Percentiles rank a stretch among this genome's conserved stretches.
Evolutionary conservation across 1,140 invertebrate species (phyloP).

Genomic region (Drosophila varians): DNA sequence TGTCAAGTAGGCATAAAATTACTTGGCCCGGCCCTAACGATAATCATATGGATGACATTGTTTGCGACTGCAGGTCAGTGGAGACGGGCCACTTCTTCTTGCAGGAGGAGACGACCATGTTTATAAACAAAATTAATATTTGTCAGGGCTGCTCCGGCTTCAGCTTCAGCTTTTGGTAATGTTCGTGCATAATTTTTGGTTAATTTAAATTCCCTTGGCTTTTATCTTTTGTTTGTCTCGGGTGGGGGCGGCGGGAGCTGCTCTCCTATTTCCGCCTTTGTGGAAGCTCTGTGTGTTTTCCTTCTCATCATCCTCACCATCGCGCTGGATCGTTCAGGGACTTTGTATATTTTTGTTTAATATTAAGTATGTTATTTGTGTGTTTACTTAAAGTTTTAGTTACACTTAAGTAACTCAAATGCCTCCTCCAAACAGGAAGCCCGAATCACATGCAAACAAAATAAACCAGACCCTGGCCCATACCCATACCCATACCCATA

Average conservation of each 20-base stretch:
- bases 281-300: slow-evolving; percentile 35
- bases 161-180: slow-evolving; percentile 50
- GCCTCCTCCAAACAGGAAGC: slow-evolving; percentile 65
- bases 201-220: slow-evolving; percentile 79
- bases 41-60: slow-evolving; percentile 81
- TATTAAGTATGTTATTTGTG: slow-evolving; percentile 82
- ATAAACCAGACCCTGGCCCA: slow-evolving; percentile 74
- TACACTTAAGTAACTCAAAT: slow-evolving; percentile 81
- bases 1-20: slow-evolving; percentile 78
- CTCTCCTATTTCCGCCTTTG: slow-evolving; percentile 51
- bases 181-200: slow-evolving; percentile 82
- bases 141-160: slow-evolving; percentile 47
- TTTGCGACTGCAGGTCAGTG: slow-evolving; percentile 69
- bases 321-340: slow-evolving; percentile 25
- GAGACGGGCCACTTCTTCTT: slow-evolving; percentile 34
- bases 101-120: no score
- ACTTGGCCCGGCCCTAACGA: slow-evolving; percentile 70
- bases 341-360: slow-evolving; percentile 81
- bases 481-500: no score
- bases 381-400: slow-evolving; percentile 81
- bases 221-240: slow-evolving; percentile 77
- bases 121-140: slow-evolving; percentile 82
- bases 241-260: no score
- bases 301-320: slow-evolving; percentile 39
- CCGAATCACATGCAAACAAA: slow-evolving; percentile 75